These are phyloP conservation scores for Tenthredo scrophulariae DNA, from an alignment of 2,888 invertebrate genomes.

Conservation along the genomic window DNA sequence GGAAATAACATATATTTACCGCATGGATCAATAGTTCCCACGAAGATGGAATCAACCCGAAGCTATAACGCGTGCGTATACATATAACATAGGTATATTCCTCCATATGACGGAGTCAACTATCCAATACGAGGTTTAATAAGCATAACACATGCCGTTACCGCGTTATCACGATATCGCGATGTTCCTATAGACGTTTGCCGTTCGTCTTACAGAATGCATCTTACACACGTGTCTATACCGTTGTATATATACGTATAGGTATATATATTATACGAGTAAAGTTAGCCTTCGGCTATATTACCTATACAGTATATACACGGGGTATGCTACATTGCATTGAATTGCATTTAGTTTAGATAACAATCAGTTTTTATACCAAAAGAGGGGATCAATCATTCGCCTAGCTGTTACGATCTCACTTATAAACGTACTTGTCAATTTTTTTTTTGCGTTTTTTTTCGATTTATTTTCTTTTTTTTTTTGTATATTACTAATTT, in stretches of 20 bases:
- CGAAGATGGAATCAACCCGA: not conserved
- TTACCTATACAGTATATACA: not conserved
- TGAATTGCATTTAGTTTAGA: slow-evolving; percentile 13
- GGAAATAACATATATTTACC: not conserved
- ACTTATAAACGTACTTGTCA: not conserved
- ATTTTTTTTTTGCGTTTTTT: not conserved
- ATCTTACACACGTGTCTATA: not conserved
- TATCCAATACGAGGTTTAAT: slow-evolving; percentile 20
- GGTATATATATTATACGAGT: not conserved
- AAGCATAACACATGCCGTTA: slow-evolving; percentile 50
- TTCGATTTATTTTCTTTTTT: not conserved
- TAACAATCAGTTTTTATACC: not conserved
- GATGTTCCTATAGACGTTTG: not conserved
- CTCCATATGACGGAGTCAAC: not conserved
- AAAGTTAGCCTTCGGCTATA: slow-evolving; percentile 11
- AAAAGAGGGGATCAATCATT: not conserved
- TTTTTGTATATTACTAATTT: not conserved
- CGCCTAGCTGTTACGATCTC: not conserved
- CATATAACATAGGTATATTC: not conserved
- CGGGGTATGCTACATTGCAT: not conserved
- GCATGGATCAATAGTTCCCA: not conserved
- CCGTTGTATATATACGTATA: not conserved
- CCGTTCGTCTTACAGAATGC: slow-evolving; percentile 24
- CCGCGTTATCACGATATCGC: slow-evolving; percentile 32
- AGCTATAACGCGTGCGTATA: not conserved